These are phyloP conservation scores for Sphinx pinastri DNA, from an alignment of 2,888 invertebrate genomes.

Conservation along the genomic window DNA sequence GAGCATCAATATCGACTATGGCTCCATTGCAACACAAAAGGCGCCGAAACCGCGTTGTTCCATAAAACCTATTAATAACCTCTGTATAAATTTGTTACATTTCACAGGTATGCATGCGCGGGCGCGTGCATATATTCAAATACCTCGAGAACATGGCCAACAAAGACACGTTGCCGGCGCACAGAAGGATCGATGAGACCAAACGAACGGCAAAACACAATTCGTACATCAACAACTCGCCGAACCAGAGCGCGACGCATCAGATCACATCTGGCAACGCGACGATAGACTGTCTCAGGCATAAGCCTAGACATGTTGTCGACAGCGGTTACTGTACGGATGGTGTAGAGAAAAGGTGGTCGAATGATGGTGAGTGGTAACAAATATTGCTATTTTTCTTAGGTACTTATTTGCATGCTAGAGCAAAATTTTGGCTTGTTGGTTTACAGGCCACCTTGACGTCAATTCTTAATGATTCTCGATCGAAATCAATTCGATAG, in stretches of 20 bases:
- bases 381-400: background rate
- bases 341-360: slow-evolving; percentile 92
- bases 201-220: slow-evolving; percentile 74
- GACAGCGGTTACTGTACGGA: slow-evolving; percentile 97
- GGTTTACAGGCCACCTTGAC: background rate
- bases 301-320: slow-evolving; percentile 87
- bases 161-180: slow-evolving; percentile 82
- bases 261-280: slow-evolving; percentile 76
- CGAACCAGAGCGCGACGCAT: slow-evolving; percentile 59
- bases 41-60: too few relatives aligned
- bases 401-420: background rate
- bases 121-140: slow-evolving; percentile 97
- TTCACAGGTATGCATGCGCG: slow-evolving; percentile 93
- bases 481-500: slow-evolving; percentile 7
- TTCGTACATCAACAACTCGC: slow-evolving; percentile 66
- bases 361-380: slow-evolving; percentile 85
- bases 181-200: slow-evolving; percentile 80
- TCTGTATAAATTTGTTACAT: background rate
- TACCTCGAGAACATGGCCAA: slow-evolving; percentile 95
- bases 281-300: slow-evolving; percentile 77
- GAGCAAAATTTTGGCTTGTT: background rate
- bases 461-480: background rate
- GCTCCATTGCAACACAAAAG: too few relatives aligned
- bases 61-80: slow-evolving; percentile 3
- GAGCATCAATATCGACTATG: too few relatives aligned